Base-by-base conservation (phyloP, 2,797 vertebrate genomes). In the Xerus rutilus region DNA sequence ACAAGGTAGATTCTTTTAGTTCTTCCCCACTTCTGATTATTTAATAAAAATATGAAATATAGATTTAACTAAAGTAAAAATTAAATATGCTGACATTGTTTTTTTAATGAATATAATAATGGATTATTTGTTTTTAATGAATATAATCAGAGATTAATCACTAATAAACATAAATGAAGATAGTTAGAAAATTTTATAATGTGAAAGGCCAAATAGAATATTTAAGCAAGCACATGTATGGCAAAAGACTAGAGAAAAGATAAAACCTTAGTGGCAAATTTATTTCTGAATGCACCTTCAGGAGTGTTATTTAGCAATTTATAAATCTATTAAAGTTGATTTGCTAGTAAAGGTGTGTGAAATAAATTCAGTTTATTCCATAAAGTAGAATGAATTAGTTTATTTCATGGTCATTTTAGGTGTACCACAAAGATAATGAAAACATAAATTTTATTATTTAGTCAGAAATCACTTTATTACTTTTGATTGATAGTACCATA, bases 371-470 rank as follows among this genome's bases (percentile, higher is more conserved):
- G 62, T 94, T 96, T 91, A 87, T 96, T 92, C 74, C 78, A 89
- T 82, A 85, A 97, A 95, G 54, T 87, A 95, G 76, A 97, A 94
- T 96, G 85, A 96, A 95, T 97, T 96, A 93, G 23, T 94, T 97
- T 97, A 97, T 97, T 96, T 93, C 94, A 97, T 91, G 92, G 92
- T 86, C 76, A 94, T 96, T 96, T 95, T 94, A 93, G 67, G 54
- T 88, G 57, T 70, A 81, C 76, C 54, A 95, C 96, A 97, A 96
- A 97, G 84, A 93, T 96, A 97, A 97, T 96, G 86, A 96, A 97
- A 96, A 95, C 95, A 97, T 96, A 96, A 96, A 94, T 96, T 97
- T 95, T 96, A 88, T 82, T 95, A 91, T 94, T 96, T 67, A 95
- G 45, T 93, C 86, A 96, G 91, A 97, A 97, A 93, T 96, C 86